Percentiles rank a stretch among this genome's conserved stretches.
phyloP scores from a whole-genome alignment of 2,888 invertebrate genomes.

The Pristionchus mayeri region DNA sequence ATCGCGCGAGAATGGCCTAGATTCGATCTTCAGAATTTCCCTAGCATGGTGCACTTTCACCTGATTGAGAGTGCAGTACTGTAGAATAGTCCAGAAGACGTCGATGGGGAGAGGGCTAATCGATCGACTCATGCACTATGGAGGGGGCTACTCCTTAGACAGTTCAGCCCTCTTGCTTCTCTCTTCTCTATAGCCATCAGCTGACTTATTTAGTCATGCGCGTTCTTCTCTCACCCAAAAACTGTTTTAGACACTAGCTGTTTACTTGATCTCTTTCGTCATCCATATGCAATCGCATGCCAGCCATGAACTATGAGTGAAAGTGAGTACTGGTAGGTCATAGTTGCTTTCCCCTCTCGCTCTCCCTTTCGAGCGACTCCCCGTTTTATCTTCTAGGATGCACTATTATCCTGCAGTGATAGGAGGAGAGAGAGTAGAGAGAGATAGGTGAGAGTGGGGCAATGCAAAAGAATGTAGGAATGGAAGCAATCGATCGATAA shows the following conservation, averaged over 20 bases:
- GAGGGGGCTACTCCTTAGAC: conserved; percentile 5
- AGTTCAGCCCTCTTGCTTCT: conserved; percentile 29
- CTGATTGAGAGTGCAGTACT: conserved; percentile 18
- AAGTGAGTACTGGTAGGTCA: conserved; percentile 18
- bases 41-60: conserved; percentile 1
- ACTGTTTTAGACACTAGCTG: neutral
- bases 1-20: neutral
- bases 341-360: neutral
- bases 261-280: conserved; percentile 33
- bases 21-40: no score
- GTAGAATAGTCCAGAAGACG: neutral
- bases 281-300: neutral
- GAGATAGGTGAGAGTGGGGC: conserved; percentile 5
- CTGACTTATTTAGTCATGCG: conserved; percentile 42
- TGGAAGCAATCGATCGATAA: conserved; percentile 12
- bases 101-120: neutral
- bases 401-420: conserved; percentile 36
- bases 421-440: conserved; percentile 3
- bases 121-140: conserved; percentile 34
- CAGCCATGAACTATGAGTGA: conserved; percentile 7
- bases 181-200: neutral
- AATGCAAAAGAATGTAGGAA: neutral
- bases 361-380: conserved; percentile 1
- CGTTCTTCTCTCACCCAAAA: conserved; percentile 28
- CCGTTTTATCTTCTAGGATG: conserved; percentile 11